phyloP scores from a whole-genome alignment of 2,888 invertebrate genomes.

The Ochropacha duplaris region DNA sequence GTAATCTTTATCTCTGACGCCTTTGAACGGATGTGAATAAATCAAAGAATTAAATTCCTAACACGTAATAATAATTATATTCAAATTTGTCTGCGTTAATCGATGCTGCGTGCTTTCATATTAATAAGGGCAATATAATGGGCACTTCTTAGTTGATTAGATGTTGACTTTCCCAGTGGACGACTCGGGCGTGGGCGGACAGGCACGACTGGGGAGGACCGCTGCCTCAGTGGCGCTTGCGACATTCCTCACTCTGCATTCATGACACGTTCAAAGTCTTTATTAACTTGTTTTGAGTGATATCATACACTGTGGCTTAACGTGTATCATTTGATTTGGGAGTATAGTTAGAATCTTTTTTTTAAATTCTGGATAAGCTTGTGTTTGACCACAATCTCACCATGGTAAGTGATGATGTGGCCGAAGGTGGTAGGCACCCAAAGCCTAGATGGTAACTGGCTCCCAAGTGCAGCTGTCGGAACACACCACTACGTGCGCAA shows the following conservation, averaged over 20 bases:
- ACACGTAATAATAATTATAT: slow-evolving; percentile 23
- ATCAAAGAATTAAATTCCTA: slow-evolving; percentile 28
- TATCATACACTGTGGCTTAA: slow-evolving; percentile 20
- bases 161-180: slow-evolving; percentile 22
- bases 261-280: slow-evolving; percentile 28
- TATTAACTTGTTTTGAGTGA: slow-evolving; percentile 24
- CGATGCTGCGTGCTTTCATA: slow-evolving; percentile 26
- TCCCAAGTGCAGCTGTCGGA: no score
- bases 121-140: slow-evolving; percentile 29
- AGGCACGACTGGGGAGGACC: not conserved
- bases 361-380: no score
- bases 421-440: no score
- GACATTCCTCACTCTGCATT: slow-evolving; percentile 9
- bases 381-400: no score
- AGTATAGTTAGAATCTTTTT: no score
- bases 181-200: slow-evolving; percentile 16
- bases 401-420: no score
- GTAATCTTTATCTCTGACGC: not conserved
- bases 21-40: slow-evolving; percentile 9
- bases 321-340: not conserved
- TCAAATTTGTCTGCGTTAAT: slow-evolving; percentile 36
- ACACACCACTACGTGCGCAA: no score
- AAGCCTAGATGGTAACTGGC: no score
- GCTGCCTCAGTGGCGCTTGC: not conserved
- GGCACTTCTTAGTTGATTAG: slow-evolving; percentile 6